phyloP scores from a whole-genome alignment of 2,113 vertebrate genomes.

The Rhinopithecus roxellana region DNA sequence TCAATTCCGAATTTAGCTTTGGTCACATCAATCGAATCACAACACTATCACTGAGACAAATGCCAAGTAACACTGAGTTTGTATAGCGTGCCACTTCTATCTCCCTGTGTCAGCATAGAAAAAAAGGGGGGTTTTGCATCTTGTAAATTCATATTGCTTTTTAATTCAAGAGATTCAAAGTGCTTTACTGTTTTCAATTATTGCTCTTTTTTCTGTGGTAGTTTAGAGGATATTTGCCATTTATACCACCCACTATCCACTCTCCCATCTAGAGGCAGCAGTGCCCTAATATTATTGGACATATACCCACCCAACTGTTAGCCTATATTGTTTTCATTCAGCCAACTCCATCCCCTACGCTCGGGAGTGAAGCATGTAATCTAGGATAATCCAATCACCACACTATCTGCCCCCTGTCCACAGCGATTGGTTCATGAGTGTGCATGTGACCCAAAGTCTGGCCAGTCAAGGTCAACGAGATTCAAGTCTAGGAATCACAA shows the following conservation, averaged over 20 bases:
- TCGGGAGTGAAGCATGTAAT: not conserved
- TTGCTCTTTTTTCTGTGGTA: not conserved
- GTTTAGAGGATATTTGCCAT: not conserved
- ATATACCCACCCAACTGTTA: not conserved
- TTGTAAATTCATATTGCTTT: not conserved
- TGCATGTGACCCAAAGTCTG: not conserved
- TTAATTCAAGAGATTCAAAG: not conserved
- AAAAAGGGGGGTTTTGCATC: not conserved
- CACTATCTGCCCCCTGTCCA: too few relatives aligned
- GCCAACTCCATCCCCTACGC: fast-evolving
- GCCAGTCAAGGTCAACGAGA: not conserved
- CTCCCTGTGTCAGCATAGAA: not conserved
- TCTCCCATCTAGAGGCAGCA: not conserved
- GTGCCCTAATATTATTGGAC: not conserved
- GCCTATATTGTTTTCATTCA: not conserved
- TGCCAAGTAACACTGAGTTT: not conserved
- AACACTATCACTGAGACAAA: not conserved
- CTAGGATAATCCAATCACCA: not conserved
- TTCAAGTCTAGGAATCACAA: not conserved
- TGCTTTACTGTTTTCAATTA: not conserved
- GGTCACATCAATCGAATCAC: not conserved
- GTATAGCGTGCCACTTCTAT: not conserved
- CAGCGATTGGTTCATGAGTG: not conserved
- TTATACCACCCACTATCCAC: not conserved
- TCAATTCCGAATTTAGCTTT: constrained; percentile 20